Evolutionary conservation across 2,113 vertebrate species (phyloP).

Genomic region (Glareola pratincola): DNA sequence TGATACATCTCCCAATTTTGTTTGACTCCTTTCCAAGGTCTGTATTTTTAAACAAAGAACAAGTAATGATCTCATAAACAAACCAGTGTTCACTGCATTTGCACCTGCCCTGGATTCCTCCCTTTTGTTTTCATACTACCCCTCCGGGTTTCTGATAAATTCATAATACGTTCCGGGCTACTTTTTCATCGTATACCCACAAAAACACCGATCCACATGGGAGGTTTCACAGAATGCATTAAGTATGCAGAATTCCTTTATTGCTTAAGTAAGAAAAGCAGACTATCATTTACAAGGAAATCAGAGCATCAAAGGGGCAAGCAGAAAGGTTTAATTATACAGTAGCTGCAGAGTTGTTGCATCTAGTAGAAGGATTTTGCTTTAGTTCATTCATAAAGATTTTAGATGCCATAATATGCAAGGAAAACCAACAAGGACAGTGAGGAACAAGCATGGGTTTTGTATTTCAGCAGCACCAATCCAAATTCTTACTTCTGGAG

Average conservation of each 20-base stretch:
- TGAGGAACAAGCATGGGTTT: not conserved
- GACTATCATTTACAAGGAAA: slow-evolving; percentile 41
- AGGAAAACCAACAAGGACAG: not conserved
- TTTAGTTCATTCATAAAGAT: not conserved
- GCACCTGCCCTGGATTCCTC: slow-evolving; percentile 36
- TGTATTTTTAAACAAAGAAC: not conserved
- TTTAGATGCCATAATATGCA: not conserved
- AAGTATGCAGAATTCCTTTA: not conserved
- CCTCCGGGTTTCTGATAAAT: slow-evolving; percentile 52
- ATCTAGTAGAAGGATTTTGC: not conserved
- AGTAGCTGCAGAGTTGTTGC: not conserved
- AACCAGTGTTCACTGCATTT: not conserved
- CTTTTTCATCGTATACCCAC: slow-evolving; percentile 45
- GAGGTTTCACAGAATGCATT: slow-evolving; percentile 45
- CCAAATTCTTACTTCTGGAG: not conserved
- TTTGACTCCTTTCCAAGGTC: not conserved
- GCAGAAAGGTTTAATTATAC: slow-evolving; percentile 17
- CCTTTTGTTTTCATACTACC: slow-evolving; percentile 40
- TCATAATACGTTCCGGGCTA: slow-evolving; percentile 43
- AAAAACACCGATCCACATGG: slow-evolving; percentile 26
- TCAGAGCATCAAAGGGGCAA: slow-evolving; percentile 3
- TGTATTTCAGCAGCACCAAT: not conserved
- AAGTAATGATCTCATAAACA: not conserved
- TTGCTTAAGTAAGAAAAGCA: slow-evolving; percentile 50
- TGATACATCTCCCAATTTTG: not conserved